A percentile compares a stretch with the other conserved stretches of the same genome.
phyloP scores from a whole-genome alignment of 2,113 vertebrate genomes.

The Ophthalmolycus amberensis region DNA sequence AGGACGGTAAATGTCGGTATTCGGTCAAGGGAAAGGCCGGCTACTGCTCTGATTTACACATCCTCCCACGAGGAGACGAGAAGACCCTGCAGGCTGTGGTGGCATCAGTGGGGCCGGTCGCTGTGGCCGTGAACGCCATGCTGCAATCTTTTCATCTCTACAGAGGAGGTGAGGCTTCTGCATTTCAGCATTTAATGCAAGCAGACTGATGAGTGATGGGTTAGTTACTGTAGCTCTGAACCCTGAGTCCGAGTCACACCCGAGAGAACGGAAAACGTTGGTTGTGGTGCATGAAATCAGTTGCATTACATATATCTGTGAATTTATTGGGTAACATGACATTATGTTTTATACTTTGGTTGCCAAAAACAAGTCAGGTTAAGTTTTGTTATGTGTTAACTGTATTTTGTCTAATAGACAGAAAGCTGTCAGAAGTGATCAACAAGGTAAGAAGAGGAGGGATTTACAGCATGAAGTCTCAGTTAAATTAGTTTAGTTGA shows the following conservation, averaged over 20 bases:
- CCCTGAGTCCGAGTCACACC: neutral
- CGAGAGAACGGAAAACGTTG: neutral
- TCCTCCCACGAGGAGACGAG: slow-evolving; percentile 74
- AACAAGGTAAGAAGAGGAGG: neutral
- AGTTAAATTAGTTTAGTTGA: neutral
- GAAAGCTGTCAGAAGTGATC: neutral
- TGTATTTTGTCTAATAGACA: neutral
- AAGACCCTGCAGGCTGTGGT: slow-evolving; percentile 62
- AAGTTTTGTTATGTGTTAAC: no score
- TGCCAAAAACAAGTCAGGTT: neutral
- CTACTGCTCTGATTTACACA: slow-evolving; percentile 65
- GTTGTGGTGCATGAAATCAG: neutral
- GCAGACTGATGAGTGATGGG: neutral
- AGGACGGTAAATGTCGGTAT: slow-evolving; percentile 78
- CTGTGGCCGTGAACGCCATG: slow-evolving; percentile 77
- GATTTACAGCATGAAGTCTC: neutral
- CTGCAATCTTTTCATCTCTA: slow-evolving; percentile 78
- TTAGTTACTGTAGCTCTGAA: neutral
- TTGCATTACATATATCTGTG: neutral
- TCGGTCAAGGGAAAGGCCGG: slow-evolving; percentile 68
- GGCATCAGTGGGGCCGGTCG: slow-evolving; percentile 75
- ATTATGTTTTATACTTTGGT: neutral
- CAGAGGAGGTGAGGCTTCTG: slow-evolving; percentile 72
- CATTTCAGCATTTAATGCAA: neutral
- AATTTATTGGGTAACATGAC: neutral